These are phyloP conservation scores for Bombus picipes DNA, from an alignment of 1,140 invertebrate genomes.

Conservation along the genomic window DNA sequence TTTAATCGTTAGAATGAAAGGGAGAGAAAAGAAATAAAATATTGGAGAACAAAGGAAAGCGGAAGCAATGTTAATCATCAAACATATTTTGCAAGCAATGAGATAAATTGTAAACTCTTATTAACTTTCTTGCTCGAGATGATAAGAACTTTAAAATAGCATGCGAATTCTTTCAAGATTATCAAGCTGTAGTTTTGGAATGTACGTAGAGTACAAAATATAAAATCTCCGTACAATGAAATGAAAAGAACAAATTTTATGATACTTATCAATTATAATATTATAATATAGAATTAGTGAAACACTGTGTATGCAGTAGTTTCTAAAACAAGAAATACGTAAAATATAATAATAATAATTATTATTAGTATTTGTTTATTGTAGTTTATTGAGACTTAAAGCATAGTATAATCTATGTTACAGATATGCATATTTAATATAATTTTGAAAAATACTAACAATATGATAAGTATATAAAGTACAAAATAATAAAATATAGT, in stretches of 20 bases:
- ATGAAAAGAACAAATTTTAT: background rate
- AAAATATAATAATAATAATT: too few species aligned
- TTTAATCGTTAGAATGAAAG: background rate
- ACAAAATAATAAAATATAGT: too few species aligned
- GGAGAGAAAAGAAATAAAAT: background rate
- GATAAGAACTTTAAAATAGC: background rate
- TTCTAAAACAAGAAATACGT: too few species aligned
- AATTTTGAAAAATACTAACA: too few species aligned
- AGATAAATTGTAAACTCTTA: background rate
- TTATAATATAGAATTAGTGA: background rate
- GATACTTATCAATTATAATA: background rate
- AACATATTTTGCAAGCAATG: background rate
- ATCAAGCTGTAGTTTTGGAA: background rate
- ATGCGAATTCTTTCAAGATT: background rate
- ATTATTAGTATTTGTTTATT: too few species aligned
- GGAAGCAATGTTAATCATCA: background rate
- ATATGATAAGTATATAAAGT: too few species aligned
- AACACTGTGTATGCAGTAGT: too few species aligned
- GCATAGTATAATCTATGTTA: too few species aligned
- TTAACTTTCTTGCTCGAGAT: background rate
- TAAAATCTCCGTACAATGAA: too few species aligned
- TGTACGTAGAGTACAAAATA: background rate
- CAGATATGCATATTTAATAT: too few species aligned
- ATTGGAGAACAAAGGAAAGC: background rate
- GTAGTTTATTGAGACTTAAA: too few species aligned